Percentiles rank a stretch among this genome's conserved stretches.
Evolutionary conservation across 2,888 invertebrate genomes (phyloP).

Genomic region (Melanophora roralis): DNA sequence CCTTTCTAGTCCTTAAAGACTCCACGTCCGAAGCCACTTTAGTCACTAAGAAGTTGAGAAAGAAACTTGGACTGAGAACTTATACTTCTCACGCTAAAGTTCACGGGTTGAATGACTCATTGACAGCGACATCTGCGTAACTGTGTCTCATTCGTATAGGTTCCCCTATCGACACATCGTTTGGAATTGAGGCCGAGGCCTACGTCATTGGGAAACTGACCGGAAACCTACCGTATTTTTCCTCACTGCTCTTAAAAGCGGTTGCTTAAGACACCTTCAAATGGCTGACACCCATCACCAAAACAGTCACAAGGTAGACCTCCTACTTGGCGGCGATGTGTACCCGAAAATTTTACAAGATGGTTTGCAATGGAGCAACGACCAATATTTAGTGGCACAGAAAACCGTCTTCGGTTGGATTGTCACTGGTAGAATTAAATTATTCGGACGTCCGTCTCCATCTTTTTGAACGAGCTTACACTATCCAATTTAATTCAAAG

Average conservation of each 20-base stretch:
- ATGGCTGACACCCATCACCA: background rate
- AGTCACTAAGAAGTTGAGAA: background rate
- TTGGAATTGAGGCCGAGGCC: background rate
- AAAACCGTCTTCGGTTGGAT: constrained; percentile 13
- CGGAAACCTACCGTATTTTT: no score
- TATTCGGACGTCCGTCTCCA: background rate
- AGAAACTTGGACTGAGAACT: background rate
- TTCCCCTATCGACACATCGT: background rate
- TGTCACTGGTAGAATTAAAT: background rate
- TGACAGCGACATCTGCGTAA: background rate
- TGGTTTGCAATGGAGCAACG: background rate
- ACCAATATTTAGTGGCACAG: background rate
- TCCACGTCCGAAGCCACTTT: background rate
- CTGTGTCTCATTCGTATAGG: background rate
- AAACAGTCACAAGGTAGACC: background rate
- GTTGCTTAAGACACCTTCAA: background rate
- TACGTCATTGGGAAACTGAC: background rate
- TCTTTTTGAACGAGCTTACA: background rate
- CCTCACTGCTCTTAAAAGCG: background rate
- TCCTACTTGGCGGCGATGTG: constrained; percentile 5
- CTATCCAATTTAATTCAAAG: background rate
- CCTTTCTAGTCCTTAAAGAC: no score
- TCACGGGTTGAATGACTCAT: no score
- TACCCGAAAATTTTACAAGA: constrained; percentile 1
- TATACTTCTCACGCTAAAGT: background rate